These are phyloP conservation scores for Patagioenas fasciata DNA, from an alignment of 2,113 vertebrate genomes.

Conservation along the genomic window DNA sequence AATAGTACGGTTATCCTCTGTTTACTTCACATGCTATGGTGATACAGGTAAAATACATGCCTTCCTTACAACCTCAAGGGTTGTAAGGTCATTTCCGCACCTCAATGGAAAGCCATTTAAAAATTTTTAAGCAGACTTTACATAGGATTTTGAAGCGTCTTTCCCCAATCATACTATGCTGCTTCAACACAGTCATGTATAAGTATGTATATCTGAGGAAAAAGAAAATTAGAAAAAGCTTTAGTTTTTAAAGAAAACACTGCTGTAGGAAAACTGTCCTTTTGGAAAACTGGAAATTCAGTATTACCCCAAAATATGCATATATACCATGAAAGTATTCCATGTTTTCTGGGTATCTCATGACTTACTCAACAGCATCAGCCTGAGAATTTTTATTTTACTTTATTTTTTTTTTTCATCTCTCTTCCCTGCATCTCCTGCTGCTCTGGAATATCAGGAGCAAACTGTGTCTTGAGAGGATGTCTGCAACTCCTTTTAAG, in stretches of 20 bases:
- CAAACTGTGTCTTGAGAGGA: background rate
- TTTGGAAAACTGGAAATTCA: background rate
- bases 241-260: background rate
- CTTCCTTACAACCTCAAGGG: too few species aligned
- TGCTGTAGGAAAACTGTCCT: background rate
- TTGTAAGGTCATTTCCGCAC: too few species aligned
- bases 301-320: background rate
- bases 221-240: background rate
- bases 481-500: background rate
- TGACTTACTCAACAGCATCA: background rate
- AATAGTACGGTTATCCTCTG: background rate
- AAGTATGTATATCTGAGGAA: background rate
- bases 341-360: background rate
- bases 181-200: background rate
- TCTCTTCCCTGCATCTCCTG: background rate
- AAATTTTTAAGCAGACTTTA: background rate
- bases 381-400: background rate
- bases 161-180: background rate
- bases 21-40: background rate
- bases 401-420: too few species aligned
- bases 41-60: too few species aligned
- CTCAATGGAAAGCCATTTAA: background rate
- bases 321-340: background rate
- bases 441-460: background rate
- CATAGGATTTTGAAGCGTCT: background rate